A percentile compares a stretch with the other conserved stretches of the same genome.
phyloP scores from a whole-genome alignment of 1,140 invertebrate species.

The Holotrichia oblita region DNA sequence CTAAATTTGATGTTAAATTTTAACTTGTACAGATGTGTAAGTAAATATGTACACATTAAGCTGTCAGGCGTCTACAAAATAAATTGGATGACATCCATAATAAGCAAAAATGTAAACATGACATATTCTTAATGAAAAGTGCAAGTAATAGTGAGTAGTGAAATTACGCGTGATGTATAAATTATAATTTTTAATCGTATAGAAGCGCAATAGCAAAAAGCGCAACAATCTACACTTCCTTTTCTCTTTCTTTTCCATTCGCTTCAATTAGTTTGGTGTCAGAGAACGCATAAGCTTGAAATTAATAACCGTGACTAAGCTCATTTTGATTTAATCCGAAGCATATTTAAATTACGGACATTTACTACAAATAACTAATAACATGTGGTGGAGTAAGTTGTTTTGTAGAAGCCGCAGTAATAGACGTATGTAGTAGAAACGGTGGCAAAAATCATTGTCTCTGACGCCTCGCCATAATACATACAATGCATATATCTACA shows the following conservation, averaged over 20 bases:
- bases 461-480: not conserved
- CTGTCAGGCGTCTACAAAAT: too few species aligned
- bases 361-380: not conserved
- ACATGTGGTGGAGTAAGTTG: not conserved
- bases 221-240: not conserved
- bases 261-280: not conserved
- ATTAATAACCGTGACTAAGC: constrained; percentile 6
- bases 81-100: not conserved
- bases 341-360: not conserved
- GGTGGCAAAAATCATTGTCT: not conserved
- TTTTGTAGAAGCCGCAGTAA: not conserved
- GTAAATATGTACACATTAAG: too few species aligned
- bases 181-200: not conserved
- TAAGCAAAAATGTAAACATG: not conserved
- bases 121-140: not conserved
- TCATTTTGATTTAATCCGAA: not conserved
- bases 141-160: not conserved
- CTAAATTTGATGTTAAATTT: too few species aligned
- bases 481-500: too few species aligned
- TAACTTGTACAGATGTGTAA: too few species aligned
- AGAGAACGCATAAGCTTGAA: not conserved
- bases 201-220: not conserved
- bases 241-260: not conserved
- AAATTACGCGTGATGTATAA: not conserved
- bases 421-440: not conserved